A percentile compares a stretch with the other conserved stretches of the same genome.
These are phyloP conservation scores for Tetraneura akinire DNA, from an alignment of 1,140 invertebrate genomes.

Conservation along the genomic window DNA sequence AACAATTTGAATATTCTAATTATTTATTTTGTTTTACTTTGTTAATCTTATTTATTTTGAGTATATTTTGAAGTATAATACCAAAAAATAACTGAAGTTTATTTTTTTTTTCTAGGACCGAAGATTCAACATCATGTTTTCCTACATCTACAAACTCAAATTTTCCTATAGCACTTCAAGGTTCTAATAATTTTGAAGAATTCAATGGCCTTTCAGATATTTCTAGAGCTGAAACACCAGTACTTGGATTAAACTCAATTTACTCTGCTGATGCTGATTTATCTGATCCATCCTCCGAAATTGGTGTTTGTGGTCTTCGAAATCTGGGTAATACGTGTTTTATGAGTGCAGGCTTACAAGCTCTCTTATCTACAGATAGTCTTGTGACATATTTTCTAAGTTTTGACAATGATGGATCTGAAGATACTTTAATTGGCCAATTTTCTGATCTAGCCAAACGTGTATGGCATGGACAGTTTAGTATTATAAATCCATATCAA, in stretches of 20 bases:
- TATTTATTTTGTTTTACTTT: too few relatives aligned
- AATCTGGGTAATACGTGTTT: slow-evolving; percentile 75
- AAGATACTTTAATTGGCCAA: slow-evolving; percentile 61
- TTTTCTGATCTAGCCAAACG: slow-evolving; percentile 66
- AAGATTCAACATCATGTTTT: slow-evolving; percentile 52
- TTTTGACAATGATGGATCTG: slow-evolving; percentile 56
- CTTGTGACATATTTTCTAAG: slow-evolving; percentile 65
- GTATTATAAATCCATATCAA: slow-evolving; percentile 64
- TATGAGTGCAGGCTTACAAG: slow-evolving; percentile 73
- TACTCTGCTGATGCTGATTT: slow-evolving; percentile 10
- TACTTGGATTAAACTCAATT: not conserved
- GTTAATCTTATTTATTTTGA: too few relatives aligned
- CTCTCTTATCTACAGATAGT: slow-evolving; percentile 64
- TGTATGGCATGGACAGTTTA: slow-evolving; percentile 68
- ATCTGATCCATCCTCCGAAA: slow-evolving; percentile 54
- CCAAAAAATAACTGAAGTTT: not conserved
- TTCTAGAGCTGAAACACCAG: not conserved
- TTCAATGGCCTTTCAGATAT: slow-evolving; percentile 30
- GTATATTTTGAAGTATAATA: too few relatives aligned
- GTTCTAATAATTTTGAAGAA: slow-evolving; percentile 47
- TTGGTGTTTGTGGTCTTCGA: slow-evolving; percentile 68
- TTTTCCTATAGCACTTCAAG: slow-evolving; percentile 53
- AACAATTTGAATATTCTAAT: too few relatives aligned
- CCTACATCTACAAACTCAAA: slow-evolving; percentile 50
- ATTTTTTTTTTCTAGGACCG: slow-evolving; percentile 51